Conservation (phyloP, 2,113 vertebrate genomes). For the Python bivittatus region DNA sequence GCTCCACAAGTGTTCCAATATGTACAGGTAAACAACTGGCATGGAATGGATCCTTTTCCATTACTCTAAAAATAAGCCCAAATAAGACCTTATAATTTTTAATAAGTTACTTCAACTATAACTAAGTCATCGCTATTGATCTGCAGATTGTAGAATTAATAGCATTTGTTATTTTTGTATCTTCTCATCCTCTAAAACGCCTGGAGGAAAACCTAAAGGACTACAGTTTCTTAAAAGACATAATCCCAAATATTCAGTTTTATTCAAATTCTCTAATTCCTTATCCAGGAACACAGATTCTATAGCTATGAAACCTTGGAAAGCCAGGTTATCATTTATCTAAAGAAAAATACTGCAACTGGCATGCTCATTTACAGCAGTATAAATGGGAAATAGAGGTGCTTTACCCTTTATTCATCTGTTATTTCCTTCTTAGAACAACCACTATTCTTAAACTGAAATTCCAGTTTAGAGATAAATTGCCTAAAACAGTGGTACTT, state of each 20-base stretch:
- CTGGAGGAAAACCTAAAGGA: background rate
- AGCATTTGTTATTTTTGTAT: background rate
- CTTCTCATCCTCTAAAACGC: background rate
- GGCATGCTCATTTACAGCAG: background rate
- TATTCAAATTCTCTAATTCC: background rate
- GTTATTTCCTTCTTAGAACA: background rate
- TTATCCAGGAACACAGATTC: background rate
- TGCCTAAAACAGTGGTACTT: background rate
- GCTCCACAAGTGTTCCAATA: conserved; percentile 96
- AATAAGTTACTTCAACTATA: background rate
- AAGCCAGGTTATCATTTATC: background rate
- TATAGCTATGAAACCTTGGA: background rate
- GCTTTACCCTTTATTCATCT: background rate
- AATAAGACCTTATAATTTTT: background rate
- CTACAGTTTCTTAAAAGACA: background rate
- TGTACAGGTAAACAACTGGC: conserved; percentile 97
- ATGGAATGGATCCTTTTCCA: conserved; percentile 98
- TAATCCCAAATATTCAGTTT: background rate
- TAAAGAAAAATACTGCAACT: background rate
- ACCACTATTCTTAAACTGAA: background rate
- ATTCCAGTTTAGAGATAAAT: background rate
- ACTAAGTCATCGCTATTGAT: conserved; percentile 6
- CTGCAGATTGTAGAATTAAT: background rate
- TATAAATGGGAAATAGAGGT: background rate
- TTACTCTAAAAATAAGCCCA: conserved; percentile 81